A percentile compares a stretch with the other conserved stretches of the same genome.
These are phyloP conservation scores for Spodoptera picta DNA, from an alignment of 2,888 invertebrate genomes.

Conservation along the genomic window DNA sequence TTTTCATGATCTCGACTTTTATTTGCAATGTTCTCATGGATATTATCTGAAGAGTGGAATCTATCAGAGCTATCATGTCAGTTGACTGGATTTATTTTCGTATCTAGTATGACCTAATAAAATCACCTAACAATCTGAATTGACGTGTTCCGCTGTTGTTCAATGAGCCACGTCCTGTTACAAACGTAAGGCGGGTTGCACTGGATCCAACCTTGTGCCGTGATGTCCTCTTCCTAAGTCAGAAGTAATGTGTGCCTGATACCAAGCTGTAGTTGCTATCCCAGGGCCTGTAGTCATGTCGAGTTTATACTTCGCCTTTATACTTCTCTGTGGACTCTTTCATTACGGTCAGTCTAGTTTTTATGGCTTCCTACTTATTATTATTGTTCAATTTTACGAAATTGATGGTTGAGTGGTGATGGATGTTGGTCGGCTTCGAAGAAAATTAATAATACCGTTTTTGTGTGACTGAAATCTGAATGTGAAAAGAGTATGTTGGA, in stretches of 20 bases:
- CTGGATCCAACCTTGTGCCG: constrained; percentile 45
- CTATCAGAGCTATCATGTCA: constrained; percentile 32
- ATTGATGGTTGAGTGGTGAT: neutral
- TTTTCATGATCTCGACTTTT: constrained; percentile 68
- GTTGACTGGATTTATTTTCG: constrained; percentile 47
- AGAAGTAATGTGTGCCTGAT: constrained; percentile 52
- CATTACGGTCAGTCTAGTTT: constrained; percentile 68
- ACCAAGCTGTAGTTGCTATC: constrained; percentile 48
- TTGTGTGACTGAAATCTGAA: no score
- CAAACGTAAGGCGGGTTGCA: constrained; percentile 52
- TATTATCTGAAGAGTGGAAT: constrained; percentile 18
- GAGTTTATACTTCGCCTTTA: constrained; percentile 47
- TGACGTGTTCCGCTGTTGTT: constrained; percentile 62
- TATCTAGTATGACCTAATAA: constrained; percentile 56
- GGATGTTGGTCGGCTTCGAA: neutral
- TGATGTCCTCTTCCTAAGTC: constrained; percentile 42
- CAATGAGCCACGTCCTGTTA: constrained; percentile 67
- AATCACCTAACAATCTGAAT: constrained; percentile 64
- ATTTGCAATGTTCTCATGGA: constrained; percentile 15
- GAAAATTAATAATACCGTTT: neutral
- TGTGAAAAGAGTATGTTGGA: neutral
- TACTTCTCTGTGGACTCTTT: constrained; percentile 68
- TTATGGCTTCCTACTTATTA: constrained; percentile 30
- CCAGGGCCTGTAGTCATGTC: constrained; percentile 32
- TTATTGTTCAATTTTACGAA: constrained; percentile 19